Evolutionary conservation across 2,888 invertebrate genomes (phyloP), one percentile per base, ranked within the genome.

Genomic region (Unio delphinus): DNA sequence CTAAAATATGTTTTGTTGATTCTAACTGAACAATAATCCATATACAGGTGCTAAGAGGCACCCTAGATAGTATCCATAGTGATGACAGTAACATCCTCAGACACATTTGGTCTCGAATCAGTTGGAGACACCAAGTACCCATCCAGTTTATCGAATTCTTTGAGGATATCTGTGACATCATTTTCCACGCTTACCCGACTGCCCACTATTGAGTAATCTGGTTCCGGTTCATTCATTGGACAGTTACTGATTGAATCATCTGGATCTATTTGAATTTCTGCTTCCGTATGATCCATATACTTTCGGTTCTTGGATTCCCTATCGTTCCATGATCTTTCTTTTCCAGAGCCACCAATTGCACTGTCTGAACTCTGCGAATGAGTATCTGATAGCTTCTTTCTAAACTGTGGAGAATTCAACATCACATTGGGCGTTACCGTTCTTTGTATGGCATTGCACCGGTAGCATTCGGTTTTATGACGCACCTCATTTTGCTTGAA

Each of bases 281-380:
- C 55, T 23, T 23, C 63, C 8, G 34, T 30, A 18, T 18, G 54
- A 63, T 11, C n/a, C 30, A 54, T 62, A 45, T 63, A 63, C 63
- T 63, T 63, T 26, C 54, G 20, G 63, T 54, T 63, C 45, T 45
- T 11, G 45, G 15, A 45, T 45, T 68, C 67, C 54, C 65, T 65
- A 26, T 45, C 57, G 54, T 65, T 70, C 74, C 74, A 76, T 4
- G 72, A 66, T 56, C 74, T 66, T 17, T 71, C 73, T 34, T 67
- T 67, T 6, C 76, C 76, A 7, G 76, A 76, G 20, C 74, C 76
- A 28, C 76, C 76, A 55, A 76, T 72, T 55, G 76, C 76, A 76
- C 76, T 76, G 63, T 76, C 76, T 20, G 76, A 76, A 67, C 76
- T 76, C 59, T 76, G 74, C 3, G 76, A 76, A 54, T 70, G 64